phyloP scores from a whole-genome alignment of 2,113 vertebrate genomes.

The Trematocara nigrifrons region DNA sequence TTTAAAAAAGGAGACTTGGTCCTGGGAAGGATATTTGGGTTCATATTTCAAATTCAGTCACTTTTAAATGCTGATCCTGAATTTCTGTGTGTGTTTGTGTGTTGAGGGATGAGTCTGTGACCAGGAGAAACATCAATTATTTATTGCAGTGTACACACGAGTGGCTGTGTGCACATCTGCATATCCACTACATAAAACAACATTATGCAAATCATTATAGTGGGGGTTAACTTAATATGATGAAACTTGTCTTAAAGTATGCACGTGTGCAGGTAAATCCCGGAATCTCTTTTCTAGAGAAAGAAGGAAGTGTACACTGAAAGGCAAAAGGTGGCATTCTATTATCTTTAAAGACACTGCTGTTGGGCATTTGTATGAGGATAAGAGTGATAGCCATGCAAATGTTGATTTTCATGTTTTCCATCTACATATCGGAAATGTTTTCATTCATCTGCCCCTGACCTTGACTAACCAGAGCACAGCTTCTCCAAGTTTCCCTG shows the following conservation, averaged over 20 bases:
- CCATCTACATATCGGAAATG: constrained; percentile 31
- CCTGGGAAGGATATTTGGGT: neutral
- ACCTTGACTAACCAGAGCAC: constrained; percentile 41
- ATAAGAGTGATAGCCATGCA: constrained; percentile 10
- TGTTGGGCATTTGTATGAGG: constrained; percentile 5
- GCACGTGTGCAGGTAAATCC: neutral
- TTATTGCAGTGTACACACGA: constrained; percentile 5
- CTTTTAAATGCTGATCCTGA: neutral
- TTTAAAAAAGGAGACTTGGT: neutral
- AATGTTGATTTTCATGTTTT: constrained; percentile 36
- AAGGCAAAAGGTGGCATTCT: neutral
- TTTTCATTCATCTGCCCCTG: constrained; percentile 36
- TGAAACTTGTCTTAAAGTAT: neutral
- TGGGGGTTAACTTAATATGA: neutral
- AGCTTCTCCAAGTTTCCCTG: neutral
- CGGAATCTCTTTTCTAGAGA: neutral
- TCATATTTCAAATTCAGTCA: neutral
- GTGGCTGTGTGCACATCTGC: constrained; percentile 5
- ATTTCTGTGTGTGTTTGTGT: neutral
- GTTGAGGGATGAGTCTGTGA: neutral
- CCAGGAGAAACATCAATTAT: constrained; percentile 39
- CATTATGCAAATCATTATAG: constrained; percentile 14
- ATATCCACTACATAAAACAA: neutral
- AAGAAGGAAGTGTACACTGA: neutral
- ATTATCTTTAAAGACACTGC: neutral